Evolutionary conservation across 2,888 invertebrate species (phyloP), one percentile per base, ranked within the genome.

Genomic region (Drosophila parthenogenetica): DNA sequence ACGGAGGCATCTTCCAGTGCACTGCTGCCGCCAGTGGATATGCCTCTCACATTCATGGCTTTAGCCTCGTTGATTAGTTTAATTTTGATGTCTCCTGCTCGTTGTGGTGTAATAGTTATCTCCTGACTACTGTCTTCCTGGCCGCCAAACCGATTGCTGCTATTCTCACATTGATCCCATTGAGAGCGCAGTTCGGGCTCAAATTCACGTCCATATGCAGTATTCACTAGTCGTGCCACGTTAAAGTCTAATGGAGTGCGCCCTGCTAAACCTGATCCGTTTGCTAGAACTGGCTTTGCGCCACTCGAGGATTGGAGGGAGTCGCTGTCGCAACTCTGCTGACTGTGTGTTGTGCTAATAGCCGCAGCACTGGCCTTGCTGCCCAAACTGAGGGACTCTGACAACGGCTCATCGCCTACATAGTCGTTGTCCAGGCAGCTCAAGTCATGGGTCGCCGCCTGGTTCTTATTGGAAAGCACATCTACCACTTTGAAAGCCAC

Each of bases 401-500:
- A 90, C 35, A 89, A 62, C 0, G 90, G 88, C 32, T 91, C 92
- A 67, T 90, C 78, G 16, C 69, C 79, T 1, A 74, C 81, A 46
- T 77, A 75, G 32, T 82, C 84, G 22, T 89, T 77, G 39, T 89
- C 85, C 43, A 89, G 48, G 40, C 89, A 89, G 45, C 77, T 83
- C 13, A 78, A 60, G 10, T 83, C 89, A 13, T 77, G 69, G 13
- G 70, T 69, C 2, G 73, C 73, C 2, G 73, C 40, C 3, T 61
- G 48, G 11, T 73, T 32, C n/a, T 83, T 67, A 43, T 61, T 88
- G 5, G 85, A 68, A 48, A 90, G 72, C 1, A 90, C 90, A 69
- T 92, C 92, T 3, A 92, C 85, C 49, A 94, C 92, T 87, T 93
- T 93, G 79, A 95, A 95, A n/a, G 95, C 93, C 75, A 95, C 94